Conservation (phyloP, 2,888 invertebrate genomes). For the Dromius quadrimaculatus region DNA sequence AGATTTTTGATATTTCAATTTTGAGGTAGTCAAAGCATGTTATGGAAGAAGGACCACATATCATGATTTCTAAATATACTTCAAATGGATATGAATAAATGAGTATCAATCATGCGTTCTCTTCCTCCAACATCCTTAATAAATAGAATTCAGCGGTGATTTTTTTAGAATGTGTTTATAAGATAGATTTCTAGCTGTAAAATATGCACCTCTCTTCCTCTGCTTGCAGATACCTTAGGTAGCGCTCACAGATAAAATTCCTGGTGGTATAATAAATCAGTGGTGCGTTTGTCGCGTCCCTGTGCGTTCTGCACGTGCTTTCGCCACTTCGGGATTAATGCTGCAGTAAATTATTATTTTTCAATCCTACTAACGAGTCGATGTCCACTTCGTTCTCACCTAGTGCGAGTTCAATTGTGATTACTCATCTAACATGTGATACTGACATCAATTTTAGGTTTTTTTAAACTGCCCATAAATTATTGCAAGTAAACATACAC, state of each 20-base stretch:
- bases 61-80: too few relatives aligned
- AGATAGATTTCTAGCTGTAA: too few relatives aligned
- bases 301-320: conserved; percentile 11
- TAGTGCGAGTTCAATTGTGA: conserved; percentile 14
- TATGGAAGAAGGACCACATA: background rate
- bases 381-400: conserved; percentile 28
- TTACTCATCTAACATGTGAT: conserved; percentile 37
- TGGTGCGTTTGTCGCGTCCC: conserved; percentile 24
- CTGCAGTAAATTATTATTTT: conserved; percentile 45
- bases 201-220: background rate
- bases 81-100: too few relatives aligned
- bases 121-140: too few relatives aligned
- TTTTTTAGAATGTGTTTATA: too few relatives aligned
- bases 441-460: conserved; percentile 24
- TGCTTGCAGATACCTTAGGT: background rate
- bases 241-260: conserved; percentile 35
- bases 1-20: conserved; percentile 4
- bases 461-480: background rate
- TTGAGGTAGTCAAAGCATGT: background rate
- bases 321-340: conserved; percentile 45
- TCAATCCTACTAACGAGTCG: conserved; percentile 28
- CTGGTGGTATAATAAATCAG: conserved; percentile 33
- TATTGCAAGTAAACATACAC: background rate
- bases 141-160: too few relatives aligned
- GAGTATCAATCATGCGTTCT: too few relatives aligned